These are phyloP conservation scores for Okapia johnstoni DNA, from an alignment of 2,113 vertebrate genomes.

Conservation along the genomic window DNA sequence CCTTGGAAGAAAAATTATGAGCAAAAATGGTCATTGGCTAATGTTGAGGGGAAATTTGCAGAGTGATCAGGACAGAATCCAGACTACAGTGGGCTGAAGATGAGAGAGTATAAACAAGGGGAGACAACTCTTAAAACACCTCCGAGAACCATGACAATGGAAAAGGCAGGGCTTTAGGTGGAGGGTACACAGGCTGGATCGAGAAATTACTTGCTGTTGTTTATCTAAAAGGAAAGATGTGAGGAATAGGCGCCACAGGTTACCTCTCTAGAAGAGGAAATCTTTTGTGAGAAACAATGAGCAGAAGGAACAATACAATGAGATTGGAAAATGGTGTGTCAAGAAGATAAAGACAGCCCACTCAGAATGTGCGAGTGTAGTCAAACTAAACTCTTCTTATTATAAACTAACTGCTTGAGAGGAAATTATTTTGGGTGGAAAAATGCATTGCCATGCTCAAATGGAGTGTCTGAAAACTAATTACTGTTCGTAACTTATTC, in stretches of 20 bases:
- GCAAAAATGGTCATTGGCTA: background rate
- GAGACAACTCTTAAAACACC: background rate
- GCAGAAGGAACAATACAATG: background rate
- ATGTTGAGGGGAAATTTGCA: background rate
- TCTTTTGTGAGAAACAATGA: constrained; percentile 32
- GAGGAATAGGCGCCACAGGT: background rate
- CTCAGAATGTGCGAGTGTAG: constrained; percentile 34
- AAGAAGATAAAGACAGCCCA: constrained; percentile 42
- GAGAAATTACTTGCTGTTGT: background rate
- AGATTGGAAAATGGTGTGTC: constrained; percentile 48
- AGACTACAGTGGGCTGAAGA: background rate
- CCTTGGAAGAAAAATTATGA: background rate
- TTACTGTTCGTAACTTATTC: constrained; percentile 43
- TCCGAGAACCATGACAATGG: rapidly evolving
- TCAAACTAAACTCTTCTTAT: constrained; percentile 37
- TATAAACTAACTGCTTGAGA: constrained; percentile 37
- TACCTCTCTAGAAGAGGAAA: background rate
- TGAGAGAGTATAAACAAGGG: background rate
- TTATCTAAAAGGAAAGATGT: background rate
- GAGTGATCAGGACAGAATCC: background rate
- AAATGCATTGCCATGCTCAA: constrained; percentile 27
- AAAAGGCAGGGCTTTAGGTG: background rate
- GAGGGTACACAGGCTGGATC: rapidly evolving
- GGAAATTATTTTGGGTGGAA: constrained; percentile 13
- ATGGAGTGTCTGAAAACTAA: constrained; percentile 51